Evolutionary conservation across 2,797 vertebrate genomes (phyloP).

Genomic region (Esox masquinongy): DNA sequence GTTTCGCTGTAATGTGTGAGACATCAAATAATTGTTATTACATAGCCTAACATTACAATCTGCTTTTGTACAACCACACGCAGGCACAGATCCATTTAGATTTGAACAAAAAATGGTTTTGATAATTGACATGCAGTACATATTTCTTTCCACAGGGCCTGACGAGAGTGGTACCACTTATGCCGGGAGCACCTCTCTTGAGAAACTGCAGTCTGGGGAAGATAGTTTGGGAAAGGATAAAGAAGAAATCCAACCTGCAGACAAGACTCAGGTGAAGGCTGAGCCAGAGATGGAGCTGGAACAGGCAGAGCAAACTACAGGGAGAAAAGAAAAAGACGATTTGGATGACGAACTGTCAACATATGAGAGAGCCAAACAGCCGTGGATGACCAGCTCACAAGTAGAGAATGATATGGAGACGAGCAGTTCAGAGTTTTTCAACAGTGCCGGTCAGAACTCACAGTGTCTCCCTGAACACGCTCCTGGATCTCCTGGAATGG

Average conservation of each 20-base stretch:
- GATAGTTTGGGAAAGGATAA: conserved; percentile 2
- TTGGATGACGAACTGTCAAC: not conserved
- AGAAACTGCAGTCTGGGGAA: conserved; percentile 11
- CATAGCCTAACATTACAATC: not conserved
- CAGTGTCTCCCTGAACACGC: conserved; percentile 25
- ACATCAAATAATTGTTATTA: not conserved
- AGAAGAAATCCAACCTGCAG: not conserved
- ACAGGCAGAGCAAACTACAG: conserved; percentile 4
- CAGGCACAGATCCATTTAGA: not conserved
- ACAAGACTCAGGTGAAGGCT: conserved; percentile 54
- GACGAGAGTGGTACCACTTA: not conserved
- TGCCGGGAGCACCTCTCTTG: conserved; percentile 19
- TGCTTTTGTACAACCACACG: not conserved
- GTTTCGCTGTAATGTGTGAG: not conserved
- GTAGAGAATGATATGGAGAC: conserved; percentile 36
- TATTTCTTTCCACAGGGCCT: conserved; percentile 38
- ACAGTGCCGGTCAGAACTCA: conserved; percentile 31
- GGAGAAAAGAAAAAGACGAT: not conserved
- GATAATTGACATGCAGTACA: not conserved
- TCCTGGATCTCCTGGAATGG: conserved; percentile 33
- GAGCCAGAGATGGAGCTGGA: conserved; percentile 42
- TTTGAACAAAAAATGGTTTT: not conserved
- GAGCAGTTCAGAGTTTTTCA: conserved; percentile 31
- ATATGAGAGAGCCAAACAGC: conserved; percentile 36
- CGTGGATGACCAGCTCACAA: conserved; percentile 48